Base-by-base conservation (phyloP, 30 jellyfish, hydroid and myxozoan genomes). In the Cassiopea andromeda region DNA sequence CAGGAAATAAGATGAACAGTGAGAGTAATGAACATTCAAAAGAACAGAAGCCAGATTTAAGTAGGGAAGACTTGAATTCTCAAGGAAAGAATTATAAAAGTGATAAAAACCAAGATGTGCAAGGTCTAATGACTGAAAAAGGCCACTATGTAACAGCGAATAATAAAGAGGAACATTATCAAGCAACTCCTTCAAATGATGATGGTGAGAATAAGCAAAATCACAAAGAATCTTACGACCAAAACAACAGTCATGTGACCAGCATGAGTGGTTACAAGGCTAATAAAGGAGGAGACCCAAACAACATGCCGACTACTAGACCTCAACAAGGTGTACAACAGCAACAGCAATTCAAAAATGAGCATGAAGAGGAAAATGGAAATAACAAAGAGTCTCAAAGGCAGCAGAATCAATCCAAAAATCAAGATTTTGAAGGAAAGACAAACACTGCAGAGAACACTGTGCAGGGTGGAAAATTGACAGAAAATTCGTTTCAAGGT, bases 41-140 rank as follows among this genome's bases (percentile, higher is more conserved):
- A 43, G 93, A 85, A 27, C 43, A 83, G 61, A 85, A 85, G 50
- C 93, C 93, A 59, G 88, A 85, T 70, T 79, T 85, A 48, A 85
- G 88, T 59, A 85, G 75, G 47, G 93, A 85, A 49, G 87, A 85
- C 38, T 54, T 76, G 16, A 85, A 85, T 47, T 71, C 93, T 2
- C 88, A 85, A 75, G 93, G 88, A 17, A 44, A 46, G 50, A 85
- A 66, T 9, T 85, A 78, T 14, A 75, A 49, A 1, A 71, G 49
- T 85, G 64, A 76, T 19, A 54, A 72, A 54, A 49, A 76, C 48
- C 61, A 75, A 2, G 88, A 75, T 60, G 71, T 18, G 18, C 19
- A 79, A 49, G 81, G 78, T 0, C 43, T 58, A 46, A 79, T 48
- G 80, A 57, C 83, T 16, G 92, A 85, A 54, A 59, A 73, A 73